A percentile compares a stretch with the other conserved stretches of the same genome.
phyloP scores from a whole-genome alignment of 2,113 vertebrate genomes.

The Python bivittatus region DNA sequence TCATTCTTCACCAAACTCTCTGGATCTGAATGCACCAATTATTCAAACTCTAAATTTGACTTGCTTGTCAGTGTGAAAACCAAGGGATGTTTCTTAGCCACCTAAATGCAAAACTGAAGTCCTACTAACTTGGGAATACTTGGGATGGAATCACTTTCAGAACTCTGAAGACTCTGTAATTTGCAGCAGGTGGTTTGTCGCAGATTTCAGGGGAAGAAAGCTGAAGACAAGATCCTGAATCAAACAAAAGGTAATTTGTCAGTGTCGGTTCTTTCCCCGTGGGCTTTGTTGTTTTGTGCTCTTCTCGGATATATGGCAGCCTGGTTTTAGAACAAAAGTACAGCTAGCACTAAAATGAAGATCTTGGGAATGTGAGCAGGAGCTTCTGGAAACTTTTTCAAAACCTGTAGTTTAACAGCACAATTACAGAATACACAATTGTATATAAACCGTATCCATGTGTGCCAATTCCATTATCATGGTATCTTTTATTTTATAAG shows the following conservation, averaged over 20 bases:
- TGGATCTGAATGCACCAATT: background rate
- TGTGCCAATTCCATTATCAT: background rate
- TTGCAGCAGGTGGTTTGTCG: fast-evolving
- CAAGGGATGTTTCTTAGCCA: background rate
- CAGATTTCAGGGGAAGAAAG: background rate
- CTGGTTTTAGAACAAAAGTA: background rate
- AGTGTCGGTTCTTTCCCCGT: background rate
- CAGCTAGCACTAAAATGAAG: fast-evolving
- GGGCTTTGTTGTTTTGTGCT: no score
- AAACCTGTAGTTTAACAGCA: fast-evolving
- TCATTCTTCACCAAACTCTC: background rate
- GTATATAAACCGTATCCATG: background rate
- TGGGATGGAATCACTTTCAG: background rate
- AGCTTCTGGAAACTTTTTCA: fast-evolving
- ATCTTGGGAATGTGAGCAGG: fast-evolving
- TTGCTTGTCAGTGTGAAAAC: background rate
- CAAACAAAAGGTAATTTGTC: fast-evolving
- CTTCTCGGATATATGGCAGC: background rate
- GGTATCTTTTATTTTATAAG: slow-evolving; percentile 2
- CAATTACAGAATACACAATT: background rate
- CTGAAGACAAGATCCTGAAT: background rate
- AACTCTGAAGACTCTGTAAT: fast-evolving
- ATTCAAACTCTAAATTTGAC: background rate
- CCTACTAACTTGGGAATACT: background rate
- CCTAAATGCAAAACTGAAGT: background rate